Percentiles rank a stretch among this genome's conserved stretches.
Conservation (phyloP, 2,797 vertebrate species). For the Phyllotis vaccarum region DNA sequence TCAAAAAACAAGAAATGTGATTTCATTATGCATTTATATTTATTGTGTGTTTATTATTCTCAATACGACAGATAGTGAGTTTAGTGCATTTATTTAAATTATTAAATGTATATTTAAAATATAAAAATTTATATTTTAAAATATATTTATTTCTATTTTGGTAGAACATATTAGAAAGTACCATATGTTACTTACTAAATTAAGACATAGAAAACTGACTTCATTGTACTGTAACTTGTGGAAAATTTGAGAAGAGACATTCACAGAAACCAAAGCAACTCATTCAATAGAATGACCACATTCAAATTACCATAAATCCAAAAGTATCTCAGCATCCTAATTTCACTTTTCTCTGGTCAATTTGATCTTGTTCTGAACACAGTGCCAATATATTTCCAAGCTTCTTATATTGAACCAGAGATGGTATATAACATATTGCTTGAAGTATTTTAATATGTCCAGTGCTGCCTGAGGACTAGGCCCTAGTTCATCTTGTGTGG, state of each 20-base stretch:
- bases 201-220: neutral
- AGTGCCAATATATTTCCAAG: rapidly evolving
- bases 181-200: neutral
- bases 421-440: neutral
- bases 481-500: neutral
- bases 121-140: too few species aligned
- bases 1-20: neutral
- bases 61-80: neutral
- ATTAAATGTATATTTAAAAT: neutral
- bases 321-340: neutral
- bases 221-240: neutral
- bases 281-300: neutral
- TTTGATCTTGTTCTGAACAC: neutral
- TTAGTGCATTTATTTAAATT: neutral
- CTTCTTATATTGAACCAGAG: neutral
- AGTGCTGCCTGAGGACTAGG: rapidly evolving
- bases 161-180: neutral
- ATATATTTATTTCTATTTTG: neutral
- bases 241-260: neutral
- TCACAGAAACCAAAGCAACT: neutral
- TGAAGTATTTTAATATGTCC: too few species aligned
- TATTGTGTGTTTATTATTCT: neutral
- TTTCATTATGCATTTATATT: neutral
- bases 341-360: rapidly evolving
- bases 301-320: neutral